Evolutionary conservation across 2,113 vertebrate genomes (phyloP), one percentile per base, ranked within the genome.

Genomic region (Thunnus thynnus): DNA sequence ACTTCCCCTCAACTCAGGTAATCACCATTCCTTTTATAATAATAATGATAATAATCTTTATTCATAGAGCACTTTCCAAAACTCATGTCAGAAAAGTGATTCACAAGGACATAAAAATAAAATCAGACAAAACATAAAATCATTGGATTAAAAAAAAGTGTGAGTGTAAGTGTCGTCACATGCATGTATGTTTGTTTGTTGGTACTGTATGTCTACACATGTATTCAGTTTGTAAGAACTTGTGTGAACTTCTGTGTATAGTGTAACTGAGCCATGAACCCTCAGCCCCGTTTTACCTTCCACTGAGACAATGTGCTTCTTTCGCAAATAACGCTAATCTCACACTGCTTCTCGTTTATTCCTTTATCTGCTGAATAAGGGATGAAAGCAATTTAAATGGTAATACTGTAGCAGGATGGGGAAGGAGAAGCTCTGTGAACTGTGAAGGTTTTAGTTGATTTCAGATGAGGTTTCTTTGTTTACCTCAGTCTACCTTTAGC

Each of bases 1-100:
- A 82, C 85, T 95, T 67, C 70, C 94, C 3, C 86, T 88, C 60
- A 95, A 92, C 83, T 89, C 96, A 93, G 97, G 98, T 99, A 87
- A 92, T 47, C 13, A 57, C 1, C 17, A 17, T 54, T 47, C 60
- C 14, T 57, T 47, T 41, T 48, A 20, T 51, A 16, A 41, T 9
- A 9, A 8, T 41, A 9, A 41, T 50, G 13, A 6, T 30, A 30
- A 30, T 30, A 30, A 30, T 30, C 27, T 30, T 30, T 30, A 41
- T 41, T 41, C 1, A 30, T 30, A 30, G 27, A 30, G 27, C 27
- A 30, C 36, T 41, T 41, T 41, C 9, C 36, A 41, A 41, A 36
- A 36, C 32, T 6, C 32, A 36, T 5, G 7, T 36, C 7, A 36
- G 32, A 36, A 41, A 41, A 41, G 36, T 41, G 36, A 1, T 41